Base-by-base conservation (phyloP, 2,888 invertebrate species). In the Platerodrilus igneus region DNA sequence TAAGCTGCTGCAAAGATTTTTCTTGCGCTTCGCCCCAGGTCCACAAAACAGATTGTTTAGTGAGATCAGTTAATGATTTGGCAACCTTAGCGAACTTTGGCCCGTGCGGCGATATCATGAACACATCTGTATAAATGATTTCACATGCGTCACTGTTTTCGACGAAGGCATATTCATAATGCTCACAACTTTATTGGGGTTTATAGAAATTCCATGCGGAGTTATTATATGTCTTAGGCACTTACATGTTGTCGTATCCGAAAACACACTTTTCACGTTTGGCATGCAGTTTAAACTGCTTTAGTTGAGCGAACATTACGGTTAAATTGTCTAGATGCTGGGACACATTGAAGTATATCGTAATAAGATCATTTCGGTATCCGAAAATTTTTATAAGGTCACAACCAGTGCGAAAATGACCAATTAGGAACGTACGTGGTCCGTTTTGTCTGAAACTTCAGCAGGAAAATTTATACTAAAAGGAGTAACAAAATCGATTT, bases 261-360 rank as follows among this genome's bases (percentile, higher is more conserved):
- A 58, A 55, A 2, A 15, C 8, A 37, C 52, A 52, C 31, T 58
- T 58, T 16, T 15, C 15, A 4, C 50, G 39, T 27, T 56, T 52
- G 3, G 39, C 19, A 4, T 41, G 22, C 5, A 53, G 41, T 19
- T 43, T 42, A 20, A 48, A 55, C 10, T 35, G 15, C 26, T 26
- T 16, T 17, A 53, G 23, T 27, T 39, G 22, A n/a, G n/a, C n/a
- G n/a, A n/a, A n/a, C n/a, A n/a, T n/a, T n/a, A n/a, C n/a, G n/a
- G n/a, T n/a, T n/a, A n/a, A n/a, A n/a, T n/a, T n/a, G n/a, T n/a
- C n/a, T n/a, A n/a, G n/a, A n/a, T n/a, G n/a, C n/a, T n/a, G n/a
- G n/a, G n/a, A n/a, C n/a, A n/a, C n/a, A n/a, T n/a, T n/a, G n/a
- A n/a, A n/a, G n/a, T n/a, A n/a, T n/a, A n/a, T n/a, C n/a, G n/a